Base-by-base conservation (phyloP, 30 jellyfish, hydroid and myxozoan genomes). In the Rhopilema esculentum region DNA sequence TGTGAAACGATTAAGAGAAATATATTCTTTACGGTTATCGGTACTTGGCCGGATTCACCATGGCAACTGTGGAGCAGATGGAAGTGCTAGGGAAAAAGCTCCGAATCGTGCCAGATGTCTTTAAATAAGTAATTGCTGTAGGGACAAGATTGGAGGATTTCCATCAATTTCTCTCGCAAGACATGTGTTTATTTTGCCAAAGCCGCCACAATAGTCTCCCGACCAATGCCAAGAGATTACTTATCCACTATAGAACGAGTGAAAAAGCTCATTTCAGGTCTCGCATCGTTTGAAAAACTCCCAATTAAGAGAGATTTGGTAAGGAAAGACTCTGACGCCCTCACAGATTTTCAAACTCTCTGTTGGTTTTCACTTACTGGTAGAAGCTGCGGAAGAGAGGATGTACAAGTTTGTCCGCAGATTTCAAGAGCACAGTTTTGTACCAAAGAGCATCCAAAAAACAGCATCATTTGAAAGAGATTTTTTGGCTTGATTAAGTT, bases 131-230 rank as follows among this genome's bases (percentile, higher is more conserved):
- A 27, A 71, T 27, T 30, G 66, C 66, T 27, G 66, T 6, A 61
- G 65, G 27, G 23, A 8, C 16, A 29, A 71, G 49, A 24, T 24
- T 29, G 65, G 29, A 8, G 65, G 82, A 61, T 27, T 71, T 29
- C 49, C n/a, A 24, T 64, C 27, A 18, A 27, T 71, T 71, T 71
- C 82, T 71, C 33, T 71, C 29, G 82, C 82, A 71, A 19, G 27
- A 12, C 29, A 16, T 12, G 79, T 16, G 51, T 15, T 68, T 2
- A 68, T 68, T 68, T 29, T 1, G 24, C 33, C 66, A 71, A 71
- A 25, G 82, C 82, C 82, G 82, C 82, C 64, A 71, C 63, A 71
- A 61, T 29, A 0, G 19, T 1, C 49, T 25, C 18, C 27, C 82
- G 18, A 52, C 8, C 27, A 6, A 30, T 7, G 30, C 23, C 4